Conservation (phyloP, 1,140 invertebrate species). For the Ylistrum balloti region DNA sequence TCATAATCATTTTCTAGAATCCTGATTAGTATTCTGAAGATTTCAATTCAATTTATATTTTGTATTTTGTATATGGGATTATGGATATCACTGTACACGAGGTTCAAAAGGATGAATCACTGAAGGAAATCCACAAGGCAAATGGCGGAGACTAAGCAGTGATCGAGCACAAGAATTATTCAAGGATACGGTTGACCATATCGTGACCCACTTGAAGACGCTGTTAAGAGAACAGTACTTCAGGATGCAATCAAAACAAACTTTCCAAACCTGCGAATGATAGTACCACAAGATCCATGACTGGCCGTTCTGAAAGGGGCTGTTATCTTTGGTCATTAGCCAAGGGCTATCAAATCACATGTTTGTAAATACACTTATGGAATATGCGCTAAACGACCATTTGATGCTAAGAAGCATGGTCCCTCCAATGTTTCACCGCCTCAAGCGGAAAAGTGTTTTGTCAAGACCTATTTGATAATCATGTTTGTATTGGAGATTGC, state of each 20-base stretch:
- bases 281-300: constrained; percentile 61
- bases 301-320: constrained; percentile 64
- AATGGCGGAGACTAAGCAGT: no score
- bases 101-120: no score
- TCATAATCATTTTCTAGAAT: no score
- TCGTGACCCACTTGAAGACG: no score
- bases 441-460: background rate
- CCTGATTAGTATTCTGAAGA: no score
- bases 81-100: no score
- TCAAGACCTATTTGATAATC: constrained; percentile 53
- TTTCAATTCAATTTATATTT: no score
- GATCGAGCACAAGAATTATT: no score
- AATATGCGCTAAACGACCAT: background rate
- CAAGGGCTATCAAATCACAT: constrained; percentile 47
- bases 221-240: no score
- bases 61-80: no score
- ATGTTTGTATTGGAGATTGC: constrained; percentile 53
- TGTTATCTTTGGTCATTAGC: constrained; percentile 60
- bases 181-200: no score
- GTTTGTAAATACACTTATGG: constrained; percentile 60
- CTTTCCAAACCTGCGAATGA: constrained; percentile 50
- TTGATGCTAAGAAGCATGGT: background rate
- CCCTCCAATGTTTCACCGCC: background rate
- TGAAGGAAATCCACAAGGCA: no score
- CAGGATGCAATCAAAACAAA: constrained; percentile 44